Conservation (phyloP, 2,113 vertebrate species). For the Corythaeola cristata region DNA sequence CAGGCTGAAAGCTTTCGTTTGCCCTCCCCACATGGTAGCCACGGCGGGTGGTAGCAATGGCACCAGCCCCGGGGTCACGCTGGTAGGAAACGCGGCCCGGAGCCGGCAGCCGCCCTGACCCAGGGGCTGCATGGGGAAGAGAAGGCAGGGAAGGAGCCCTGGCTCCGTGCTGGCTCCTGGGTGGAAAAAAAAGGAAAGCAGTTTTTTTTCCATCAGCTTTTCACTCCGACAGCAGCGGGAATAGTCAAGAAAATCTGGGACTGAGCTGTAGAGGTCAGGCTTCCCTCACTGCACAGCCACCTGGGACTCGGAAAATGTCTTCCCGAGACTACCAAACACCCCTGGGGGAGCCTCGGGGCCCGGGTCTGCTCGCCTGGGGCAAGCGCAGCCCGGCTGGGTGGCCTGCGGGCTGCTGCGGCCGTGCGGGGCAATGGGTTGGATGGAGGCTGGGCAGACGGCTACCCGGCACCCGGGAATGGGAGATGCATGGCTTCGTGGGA, state of each 20-base stretch:
- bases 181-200: background rate
- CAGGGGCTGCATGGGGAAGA: background rate
- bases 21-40: background rate
- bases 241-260: background rate
- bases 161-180: rapidly evolving
- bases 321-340: no score
- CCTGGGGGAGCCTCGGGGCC: rapidly evolving
- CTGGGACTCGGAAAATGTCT: rapidly evolving
- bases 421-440: no score
- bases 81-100: background rate
- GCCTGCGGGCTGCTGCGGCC: no score
- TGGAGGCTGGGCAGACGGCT: rapidly evolving
- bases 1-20: background rate
- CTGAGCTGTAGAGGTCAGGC: slow-evolving; percentile 70
- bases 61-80: background rate
- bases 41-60: rapidly evolving
- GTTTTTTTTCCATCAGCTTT: background rate
- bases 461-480: rapidly evolving
- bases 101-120: background rate
- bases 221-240: background rate
- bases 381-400: background rate
- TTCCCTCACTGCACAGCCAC: background rate
- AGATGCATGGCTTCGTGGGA: background rate
- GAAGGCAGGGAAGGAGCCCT: background rate
- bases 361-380: background rate